These are phyloP conservation scores for Accipiter virgatus DNA, from an alignment of 2,113 vertebrate species.

Conservation along the genomic window DNA sequence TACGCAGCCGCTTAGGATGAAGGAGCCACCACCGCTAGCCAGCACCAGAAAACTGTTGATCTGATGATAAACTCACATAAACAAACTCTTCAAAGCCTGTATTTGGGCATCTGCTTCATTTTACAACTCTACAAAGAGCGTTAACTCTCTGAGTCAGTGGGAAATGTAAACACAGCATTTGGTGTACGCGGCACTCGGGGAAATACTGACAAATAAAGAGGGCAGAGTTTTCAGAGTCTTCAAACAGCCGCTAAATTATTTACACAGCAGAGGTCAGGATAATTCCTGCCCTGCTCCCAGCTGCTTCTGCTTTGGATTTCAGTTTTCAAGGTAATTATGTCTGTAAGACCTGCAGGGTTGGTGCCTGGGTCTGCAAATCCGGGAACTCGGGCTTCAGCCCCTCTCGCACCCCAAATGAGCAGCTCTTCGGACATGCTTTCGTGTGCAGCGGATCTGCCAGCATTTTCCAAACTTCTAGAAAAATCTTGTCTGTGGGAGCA, in stretches of 20 bases:
- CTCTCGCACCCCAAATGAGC: accelerated
- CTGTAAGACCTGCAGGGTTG: background rate
- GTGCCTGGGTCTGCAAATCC: background rate
- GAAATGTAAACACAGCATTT: slow-evolving; percentile 1
- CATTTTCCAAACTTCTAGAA: background rate
- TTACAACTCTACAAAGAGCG: background rate
- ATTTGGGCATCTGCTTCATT: background rate
- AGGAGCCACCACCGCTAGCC: background rate
- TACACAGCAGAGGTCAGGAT: background rate
- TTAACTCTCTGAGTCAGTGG: background rate
- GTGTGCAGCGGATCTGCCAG: background rate
- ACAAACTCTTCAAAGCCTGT: background rate
- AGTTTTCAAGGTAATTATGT: accelerated
- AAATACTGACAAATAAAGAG: background rate
- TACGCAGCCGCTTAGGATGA: background rate
- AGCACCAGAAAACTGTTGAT: background rate
- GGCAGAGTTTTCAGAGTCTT: background rate
- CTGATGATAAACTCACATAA: background rate
- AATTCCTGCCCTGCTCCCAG: background rate
- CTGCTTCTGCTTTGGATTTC: background rate
- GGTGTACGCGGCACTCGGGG: accelerated
- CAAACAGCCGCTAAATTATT: background rate
- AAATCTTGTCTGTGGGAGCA: background rate
- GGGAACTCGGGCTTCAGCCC: accelerated
- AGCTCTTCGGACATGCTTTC: accelerated